A percentile compares a stretch with the other conserved stretches of the same genome.
These are phyloP conservation scores for Eciton burchellii DNA, from an alignment of 1,140 invertebrate genomes.

Conservation along the genomic window DNA sequence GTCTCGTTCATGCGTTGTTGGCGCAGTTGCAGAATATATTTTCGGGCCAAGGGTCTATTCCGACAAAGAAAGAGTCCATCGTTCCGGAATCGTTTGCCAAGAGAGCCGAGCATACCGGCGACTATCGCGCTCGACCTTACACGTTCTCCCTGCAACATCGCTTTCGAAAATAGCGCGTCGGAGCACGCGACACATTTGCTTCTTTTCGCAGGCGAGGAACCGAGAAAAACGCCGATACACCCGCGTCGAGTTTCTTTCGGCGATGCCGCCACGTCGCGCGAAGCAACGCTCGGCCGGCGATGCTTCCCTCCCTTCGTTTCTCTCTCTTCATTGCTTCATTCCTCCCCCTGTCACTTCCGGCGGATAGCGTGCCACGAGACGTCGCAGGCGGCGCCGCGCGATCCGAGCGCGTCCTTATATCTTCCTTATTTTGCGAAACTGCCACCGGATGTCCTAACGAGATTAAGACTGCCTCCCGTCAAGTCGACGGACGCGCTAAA, in stretches of 20 bases:
- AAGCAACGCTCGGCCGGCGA: slow-evolving; percentile 30
- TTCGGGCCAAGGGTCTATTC: slow-evolving; percentile 1
- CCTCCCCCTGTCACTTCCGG: slow-evolving; percentile 17
- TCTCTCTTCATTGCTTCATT: no score
- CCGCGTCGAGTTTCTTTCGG: slow-evolving; percentile 11
- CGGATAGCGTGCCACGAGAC: slow-evolving; percentile 47
- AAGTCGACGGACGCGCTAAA: slow-evolving; percentile 48
- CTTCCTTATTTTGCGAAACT: slow-evolving; percentile 50
- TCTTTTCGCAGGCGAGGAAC: neutral
- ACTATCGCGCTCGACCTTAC: slow-evolving; percentile 23
- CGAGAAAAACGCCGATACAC: slow-evolving; percentile 9
- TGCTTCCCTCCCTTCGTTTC: neutral
- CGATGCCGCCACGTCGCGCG: neutral
- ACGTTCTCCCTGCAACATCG: slow-evolving; percentile 11
- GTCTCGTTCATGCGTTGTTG: neutral
- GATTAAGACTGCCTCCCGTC: slow-evolving; percentile 33
- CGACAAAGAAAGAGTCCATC: slow-evolving; percentile 2
- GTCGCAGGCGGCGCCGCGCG: slow-evolving; percentile 33
- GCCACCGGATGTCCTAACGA: slow-evolving; percentile 20
- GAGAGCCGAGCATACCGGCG: slow-evolving; percentile 4
- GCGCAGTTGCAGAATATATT: neutral
- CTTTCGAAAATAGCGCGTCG: slow-evolving; percentile 54
- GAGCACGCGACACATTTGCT: slow-evolving; percentile 13
- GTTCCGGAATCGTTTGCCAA: slow-evolving; percentile 33
- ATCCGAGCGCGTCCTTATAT: slow-evolving; percentile 12